Evolutionary conservation across 2,113 vertebrate species (phyloP).

Genomic region (Delphinapterus leucas): DNA sequence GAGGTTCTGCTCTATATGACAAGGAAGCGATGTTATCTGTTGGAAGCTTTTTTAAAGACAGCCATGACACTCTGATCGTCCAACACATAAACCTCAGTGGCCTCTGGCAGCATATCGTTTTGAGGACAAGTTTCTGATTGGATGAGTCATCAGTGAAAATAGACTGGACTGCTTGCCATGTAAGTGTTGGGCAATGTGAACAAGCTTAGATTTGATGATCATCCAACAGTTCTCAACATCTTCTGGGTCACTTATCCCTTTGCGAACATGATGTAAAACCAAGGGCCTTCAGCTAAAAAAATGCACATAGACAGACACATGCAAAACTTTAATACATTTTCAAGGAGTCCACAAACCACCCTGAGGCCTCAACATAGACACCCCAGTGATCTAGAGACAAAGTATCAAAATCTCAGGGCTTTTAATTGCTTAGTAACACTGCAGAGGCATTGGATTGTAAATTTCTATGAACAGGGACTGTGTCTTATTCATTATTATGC

Average conservation of each 20-base stretch:
- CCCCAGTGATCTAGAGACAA: neutral
- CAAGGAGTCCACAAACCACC: neutral
- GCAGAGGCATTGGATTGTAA: neutral
- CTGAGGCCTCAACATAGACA: neutral
- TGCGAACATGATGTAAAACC: neutral
- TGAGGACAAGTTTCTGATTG: neutral
- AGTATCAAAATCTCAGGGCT: neutral
- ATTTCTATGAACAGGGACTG: neutral
- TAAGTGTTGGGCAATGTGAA: neutral
- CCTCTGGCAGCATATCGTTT: neutral
- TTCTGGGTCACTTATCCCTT: neutral
- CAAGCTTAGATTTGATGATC: neutral
- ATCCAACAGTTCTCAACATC: neutral
- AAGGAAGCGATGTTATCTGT: slow-evolving; percentile 45
- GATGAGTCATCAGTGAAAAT: neutral
- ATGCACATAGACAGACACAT: neutral
- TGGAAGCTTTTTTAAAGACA: slow-evolving; percentile 36
- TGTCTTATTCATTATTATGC: neutral
- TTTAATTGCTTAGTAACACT: neutral
- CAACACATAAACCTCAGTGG: neutral
- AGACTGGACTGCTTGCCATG: neutral
- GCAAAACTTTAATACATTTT: neutral
- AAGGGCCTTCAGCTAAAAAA: neutral
- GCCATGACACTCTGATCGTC: neutral
- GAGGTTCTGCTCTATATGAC: slow-evolving; percentile 40